These are phyloP conservation scores for Coregonus sp. DNA, from an alignment of 2,797 vertebrate species.

Conservation along the genomic window DNA sequence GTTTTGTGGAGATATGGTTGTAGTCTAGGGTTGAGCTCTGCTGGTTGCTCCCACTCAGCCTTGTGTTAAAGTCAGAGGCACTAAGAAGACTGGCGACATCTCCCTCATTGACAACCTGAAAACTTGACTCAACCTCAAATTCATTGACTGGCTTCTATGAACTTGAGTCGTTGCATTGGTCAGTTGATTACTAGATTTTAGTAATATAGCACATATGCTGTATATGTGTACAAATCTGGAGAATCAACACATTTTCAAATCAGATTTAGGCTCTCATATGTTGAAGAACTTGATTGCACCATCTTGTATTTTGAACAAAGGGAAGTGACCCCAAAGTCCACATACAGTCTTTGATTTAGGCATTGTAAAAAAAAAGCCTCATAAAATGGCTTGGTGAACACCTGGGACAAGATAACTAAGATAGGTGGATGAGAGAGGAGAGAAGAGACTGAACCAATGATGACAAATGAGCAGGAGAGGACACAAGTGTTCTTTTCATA, in stretches of 20 bases:
- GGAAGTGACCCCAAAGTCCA: background rate
- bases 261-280: background rate
- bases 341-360: background rate
- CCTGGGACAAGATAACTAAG: background rate
- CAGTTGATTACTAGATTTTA: background rate
- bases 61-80: background rate
- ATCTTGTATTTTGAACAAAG: background rate
- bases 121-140: background rate
- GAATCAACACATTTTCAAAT: background rate
- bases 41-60: background rate
- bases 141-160: background rate
- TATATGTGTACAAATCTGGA: background rate
- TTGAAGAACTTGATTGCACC: background rate
- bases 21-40: background rate
- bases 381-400: background rate
- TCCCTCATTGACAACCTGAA: background rate
- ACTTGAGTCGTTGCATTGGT: background rate
- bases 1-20: conserved; percentile 39
- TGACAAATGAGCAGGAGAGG: background rate
- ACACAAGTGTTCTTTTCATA: background rate
- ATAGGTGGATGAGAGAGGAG: background rate
- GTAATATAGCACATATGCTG: background rate
- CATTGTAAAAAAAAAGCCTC: background rate
- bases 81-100: background rate
- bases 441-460: background rate